Percentiles rank a stretch among this genome's conserved stretches.
These are phyloP conservation scores for Ceratothoa steindachneri DNA, from an alignment of 2,888 invertebrate genomes.

Conservation along the genomic window DNA sequence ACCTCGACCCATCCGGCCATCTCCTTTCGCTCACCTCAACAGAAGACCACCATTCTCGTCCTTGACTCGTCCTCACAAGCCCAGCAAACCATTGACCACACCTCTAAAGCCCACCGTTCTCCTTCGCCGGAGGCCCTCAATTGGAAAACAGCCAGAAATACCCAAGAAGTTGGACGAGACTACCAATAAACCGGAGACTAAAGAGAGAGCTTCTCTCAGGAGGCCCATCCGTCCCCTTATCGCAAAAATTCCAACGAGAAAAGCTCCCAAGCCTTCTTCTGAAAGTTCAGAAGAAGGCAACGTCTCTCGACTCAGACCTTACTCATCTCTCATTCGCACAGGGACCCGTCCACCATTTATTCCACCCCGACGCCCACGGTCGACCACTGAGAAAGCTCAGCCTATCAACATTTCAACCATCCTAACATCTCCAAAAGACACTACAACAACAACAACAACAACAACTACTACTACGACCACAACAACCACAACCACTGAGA, in stretches of 20 bases:
- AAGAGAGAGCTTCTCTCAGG: background rate
- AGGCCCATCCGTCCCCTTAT: background rate
- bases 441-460: background rate
- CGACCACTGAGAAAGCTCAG: background rate
- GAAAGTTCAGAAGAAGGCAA: background rate
- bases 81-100: background rate
- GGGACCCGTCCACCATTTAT: slow-evolving; percentile 25
- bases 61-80: background rate
- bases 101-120: background rate
- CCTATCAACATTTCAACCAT: background rate
- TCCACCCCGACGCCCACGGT: slow-evolving; percentile 25
- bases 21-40: background rate
- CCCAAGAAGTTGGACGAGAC: background rate
- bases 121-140: background rate
- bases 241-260: background rate
- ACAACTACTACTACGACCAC: background rate
- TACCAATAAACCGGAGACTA: background rate
- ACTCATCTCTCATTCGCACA: slow-evolving; percentile 11
- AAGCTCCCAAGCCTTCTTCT: background rate
- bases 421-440: background rate
- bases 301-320: slow-evolving; percentile 6
- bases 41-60: background rate
- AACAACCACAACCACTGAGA: background rate
- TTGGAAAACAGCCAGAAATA: background rate
- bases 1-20: background rate